Conservation (phyloP, 2,888 invertebrate species). For the Diarsia mendica region DNA sequence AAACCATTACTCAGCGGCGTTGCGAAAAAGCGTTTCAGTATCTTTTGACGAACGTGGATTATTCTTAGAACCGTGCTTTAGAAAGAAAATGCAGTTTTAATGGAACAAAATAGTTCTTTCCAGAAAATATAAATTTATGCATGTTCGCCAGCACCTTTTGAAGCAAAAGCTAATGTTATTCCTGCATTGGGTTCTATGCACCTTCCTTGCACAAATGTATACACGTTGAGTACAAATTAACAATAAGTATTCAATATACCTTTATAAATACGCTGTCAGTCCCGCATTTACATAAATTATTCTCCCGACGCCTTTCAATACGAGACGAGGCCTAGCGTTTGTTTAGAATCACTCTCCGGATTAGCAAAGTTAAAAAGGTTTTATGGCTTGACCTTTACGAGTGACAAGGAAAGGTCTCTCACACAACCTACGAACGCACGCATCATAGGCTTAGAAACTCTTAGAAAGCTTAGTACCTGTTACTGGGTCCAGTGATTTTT, state of each 20-base stretch:
- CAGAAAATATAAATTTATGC: background rate
- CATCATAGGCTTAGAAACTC: constrained; percentile 31
- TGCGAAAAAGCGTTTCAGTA: background rate
- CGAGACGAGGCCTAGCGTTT: background rate
- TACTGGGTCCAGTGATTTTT: constrained; percentile 57
- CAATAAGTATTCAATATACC: background rate
- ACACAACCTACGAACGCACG: constrained; percentile 10
- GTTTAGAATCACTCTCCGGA: background rate
- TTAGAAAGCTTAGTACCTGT: constrained; percentile 52
- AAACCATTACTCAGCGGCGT: background rate
- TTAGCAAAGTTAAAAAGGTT: constrained; percentile 35
- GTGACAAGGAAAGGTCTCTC: constrained; percentile 16
- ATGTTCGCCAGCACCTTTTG: background rate
- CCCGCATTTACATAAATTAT: constrained; percentile 7
- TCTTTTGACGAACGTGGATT: constrained; percentile 16
- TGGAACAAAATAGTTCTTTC: background rate
- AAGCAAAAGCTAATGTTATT: background rate
- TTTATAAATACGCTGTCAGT: background rate
- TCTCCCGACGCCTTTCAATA: background rate
- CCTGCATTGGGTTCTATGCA: background rate
- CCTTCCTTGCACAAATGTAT: too few relatives aligned
- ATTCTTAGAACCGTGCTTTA: background rate
- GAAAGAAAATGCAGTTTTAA: constrained; percentile 9
- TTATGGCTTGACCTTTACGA: constrained; percentile 21
- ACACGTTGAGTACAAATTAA: background rate